Evolutionary conservation across 2,113 vertebrate genomes (phyloP), one percentile per base, ranked within the genome.

Genomic region (Paracanthobrama guichenoti): DNA sequence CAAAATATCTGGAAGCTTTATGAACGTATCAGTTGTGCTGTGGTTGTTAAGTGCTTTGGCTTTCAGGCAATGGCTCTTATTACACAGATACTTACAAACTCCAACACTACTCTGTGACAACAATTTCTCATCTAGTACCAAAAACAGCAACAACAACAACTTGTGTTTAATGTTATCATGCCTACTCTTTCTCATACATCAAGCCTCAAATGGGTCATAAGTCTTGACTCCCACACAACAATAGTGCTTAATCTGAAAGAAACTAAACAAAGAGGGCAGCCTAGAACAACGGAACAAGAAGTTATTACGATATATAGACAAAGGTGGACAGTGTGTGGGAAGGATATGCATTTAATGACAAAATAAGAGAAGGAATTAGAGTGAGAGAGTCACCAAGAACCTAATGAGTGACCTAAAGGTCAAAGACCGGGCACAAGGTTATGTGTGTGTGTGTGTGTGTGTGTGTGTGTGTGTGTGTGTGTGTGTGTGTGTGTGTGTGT

Each of bases 41-140:
- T 80, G 78, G 78, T 48, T 64, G 35, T 46, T 67, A 80, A 80
- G 42, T 80, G n/a, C 44, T 80, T 79, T 79, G 74, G 28, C 73
- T 75, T 53, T 75, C 16, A 75, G 16, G 48, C 18, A 31, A 50
- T 31, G 46, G 50, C 35, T 78, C 39, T 48, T 62, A 79, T 79
- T 64, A 20, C 28, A 64, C 18, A 35, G 44, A 80, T 31, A 48
- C 62, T 50, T 80, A 16, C 39, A 79, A 53, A 66, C 10, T 50
- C 31, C 55, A 79, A 60, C 31, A 14, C 12, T 22, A n/a, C 4
- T n/a, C 76, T n/a, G 22, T 44, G 35, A 79, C n/a, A 79, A 78
- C 12, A n/a, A 62, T 79, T 62, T 62, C 22, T 60, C 55, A 60
- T 79, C 35, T 46, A 18, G n/a, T 28, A 79, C 8, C 57, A 62